Evolutionary conservation across 1,140 invertebrate genomes (phyloP), one percentile per base, ranked within the genome.

Genomic region (Caenorhabditis elegans): DNA sequence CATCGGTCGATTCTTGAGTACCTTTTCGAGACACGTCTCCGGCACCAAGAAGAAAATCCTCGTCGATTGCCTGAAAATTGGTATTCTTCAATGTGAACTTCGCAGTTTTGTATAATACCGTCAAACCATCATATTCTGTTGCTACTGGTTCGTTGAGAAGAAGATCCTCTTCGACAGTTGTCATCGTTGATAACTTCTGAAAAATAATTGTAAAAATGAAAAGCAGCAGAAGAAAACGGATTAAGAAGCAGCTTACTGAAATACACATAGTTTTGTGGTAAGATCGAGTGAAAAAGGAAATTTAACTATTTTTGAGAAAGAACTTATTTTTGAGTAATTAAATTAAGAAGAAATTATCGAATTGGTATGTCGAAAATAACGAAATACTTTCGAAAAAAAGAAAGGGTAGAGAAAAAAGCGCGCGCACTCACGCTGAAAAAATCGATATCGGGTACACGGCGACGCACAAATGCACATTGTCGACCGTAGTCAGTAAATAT

Each of bases 131-230:
- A n/a, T 17, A 70, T 39, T 70, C 60, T 0, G 26, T 39, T 10
- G 34, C n/a, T n/a, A 22, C 34, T 2, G 60, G 31, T 8, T 70
- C 60, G 34, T 13, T 70, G 19, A 70, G 60, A 1, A 70, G 34
- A 70, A 70, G 60, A 39, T 70, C 60, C 60, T 70, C 60, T n/a
- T 70, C 60, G 17, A 70, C 34, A 22, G 34, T 70, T 22, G 60
- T 70, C 60, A 70, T 70, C n/a, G 34, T 15, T 22, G 34, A 4
- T 1, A n/a, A 10, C 17, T 39, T 10, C 28, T 6, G 22, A n/a
- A 22, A 22, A 36, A 43, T 17, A 60, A 34, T 24, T 26, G 49
- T 26, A 60, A 53, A 28, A 55, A 55, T 26, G 22, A 26, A 55
- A 26, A 26, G 10, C 47, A 49, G 47, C 5, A 19, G 11, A 19